Evolutionary conservation across 2,888 invertebrate genomes (phyloP), one percentile per base, ranked within the genome.

Genomic region (Eilema depressum): DNA sequence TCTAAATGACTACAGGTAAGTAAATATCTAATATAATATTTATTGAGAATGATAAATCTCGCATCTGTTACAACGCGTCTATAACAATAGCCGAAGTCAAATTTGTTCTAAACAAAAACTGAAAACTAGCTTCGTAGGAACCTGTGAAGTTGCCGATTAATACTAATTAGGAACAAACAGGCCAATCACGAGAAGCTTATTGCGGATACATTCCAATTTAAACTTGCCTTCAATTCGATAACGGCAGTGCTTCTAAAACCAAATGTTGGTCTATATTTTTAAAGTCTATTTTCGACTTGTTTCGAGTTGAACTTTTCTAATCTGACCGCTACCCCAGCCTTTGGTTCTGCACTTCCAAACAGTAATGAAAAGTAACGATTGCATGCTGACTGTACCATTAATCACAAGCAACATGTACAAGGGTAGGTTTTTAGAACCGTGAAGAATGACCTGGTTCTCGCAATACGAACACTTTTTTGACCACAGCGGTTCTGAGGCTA

Each of bases 321-420:
- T 95, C 95, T 93, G 94, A 93, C 93, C 95, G 88, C 91, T 88
- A 68, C 87, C 83, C 89, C 85, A 85, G 91, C 89, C 88, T 91
- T 90, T 87, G 88, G 92, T 89, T 89, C 90, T 93, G 93, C 93
- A 94, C 94, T 94, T 94, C 90, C 89, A 88, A 91, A 90, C 93
- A 90, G 92, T 95, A 95, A 95, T 95, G 95, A 94, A 95, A 95
- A 95, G 93, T 94, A 95, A 95, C 94, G 95, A 94, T 95, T 93
- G 93, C 93, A 94, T 93, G 93, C 89, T 87, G 90, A 91, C 91
- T 92, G 87, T 84, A 83, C 91, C 93, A 95, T 95, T 93, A 94
- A 94, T 95, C 95, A 94, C 92, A 83, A 80, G 85, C 86, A 86
- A 85, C 84, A 76, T 73, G 75, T 82, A 75, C 76, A 75, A 75